Evolutionary conservation across 2,888 invertebrate genomes (phyloP), one percentile per base, ranked within the genome.

Genomic region (Liodrosophila aerea): DNA sequence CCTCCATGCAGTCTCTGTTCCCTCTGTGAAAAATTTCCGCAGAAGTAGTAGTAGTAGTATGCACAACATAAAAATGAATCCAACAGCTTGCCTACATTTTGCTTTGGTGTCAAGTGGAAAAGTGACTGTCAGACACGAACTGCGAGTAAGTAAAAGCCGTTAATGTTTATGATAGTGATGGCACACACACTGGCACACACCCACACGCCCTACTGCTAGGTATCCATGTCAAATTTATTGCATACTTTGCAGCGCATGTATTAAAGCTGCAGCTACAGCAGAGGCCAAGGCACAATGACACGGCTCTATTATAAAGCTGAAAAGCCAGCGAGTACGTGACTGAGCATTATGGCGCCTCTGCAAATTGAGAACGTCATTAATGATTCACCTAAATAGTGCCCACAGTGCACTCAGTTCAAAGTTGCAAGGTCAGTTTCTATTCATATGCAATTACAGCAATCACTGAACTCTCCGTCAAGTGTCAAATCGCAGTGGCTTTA

Each of bases 111-210:
- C 52, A 65, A 76, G 71, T 71, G 83, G 47, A 50, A 77, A 66
- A 64, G 64, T 61, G 77, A 64, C 70, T 66, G 56, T 59, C 64
- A 64, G 64, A 63, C 69, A 73, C 41, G 64, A 52, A 58, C 60
- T 50, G 36, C 53, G 58, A 50, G 69, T 72, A 82, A 82, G 78
- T 80, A 72, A 85, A 77, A 82, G 85, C 69, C 74, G 78, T 85
- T 80, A 77, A 77, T 80, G 85, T 77, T 85, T 82, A 81, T 78
- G 62, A 67, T 73, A 73, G 66, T 62, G 76, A 73, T 64, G 85
- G 54, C 53, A 18, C 53, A 41, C 18, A 49, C 46, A 36, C 61
- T 3, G 31, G 30, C 43, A 33, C 37, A 47, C 41, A 40, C 30
- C 9, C 36, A 16, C 36, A 39, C 27, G 30, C 33, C 37, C 36